Base-by-base conservation (phyloP, 2,888 invertebrate species). In the Lochmaea crataegi region DNA sequence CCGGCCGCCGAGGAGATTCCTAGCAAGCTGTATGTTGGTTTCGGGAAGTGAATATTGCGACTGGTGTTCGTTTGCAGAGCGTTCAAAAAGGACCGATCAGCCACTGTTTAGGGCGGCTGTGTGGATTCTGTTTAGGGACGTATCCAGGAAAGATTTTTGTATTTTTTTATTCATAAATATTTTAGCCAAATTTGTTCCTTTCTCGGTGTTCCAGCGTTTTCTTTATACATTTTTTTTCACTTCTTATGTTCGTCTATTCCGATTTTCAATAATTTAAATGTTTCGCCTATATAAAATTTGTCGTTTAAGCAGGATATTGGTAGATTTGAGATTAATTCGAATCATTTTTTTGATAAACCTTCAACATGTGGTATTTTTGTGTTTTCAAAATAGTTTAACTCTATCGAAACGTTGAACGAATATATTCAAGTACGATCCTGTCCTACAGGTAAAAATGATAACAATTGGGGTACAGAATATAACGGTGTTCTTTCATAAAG, bases 401-500 rank as follows among this genome's bases (percentile, higher is more conserved):
- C 22, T 22, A 22, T 22, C 22, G 22, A 22, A 22, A 32, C 32
- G 32, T 32, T 32, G 32, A 7, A 32, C 32, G 32, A 53, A 53
- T 9, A 1, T 11, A 16, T 53, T 10, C 7, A 10, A 51, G 10
- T 61, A 53, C 66, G 57, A 11, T 2, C 32, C 66, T 66, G 66
- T 66, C 14, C 12, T n/a, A 60, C 65, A 65, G 69, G 64, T 64
- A 69, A 64, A 63, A 64, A 57, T 6, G 42, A 58, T 58, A 57
- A 66, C 42, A 66, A 66, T 56, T 66, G 56, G 56, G 66, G 66
- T 66, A 66, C 38, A 41, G 12, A 66, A 57, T 32, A 66, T 66
- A 66, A 66, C 66, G 66, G 66, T 42, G 66, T 18, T 22, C 67
- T 67, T 57, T 66, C 65, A 56, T 32, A 57, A 66, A 18, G 42